Evolutionary conservation across 2,888 invertebrate genomes (phyloP), one percentile per base, ranked within the genome.

Genomic region (Craniophora ligustri): DNA sequence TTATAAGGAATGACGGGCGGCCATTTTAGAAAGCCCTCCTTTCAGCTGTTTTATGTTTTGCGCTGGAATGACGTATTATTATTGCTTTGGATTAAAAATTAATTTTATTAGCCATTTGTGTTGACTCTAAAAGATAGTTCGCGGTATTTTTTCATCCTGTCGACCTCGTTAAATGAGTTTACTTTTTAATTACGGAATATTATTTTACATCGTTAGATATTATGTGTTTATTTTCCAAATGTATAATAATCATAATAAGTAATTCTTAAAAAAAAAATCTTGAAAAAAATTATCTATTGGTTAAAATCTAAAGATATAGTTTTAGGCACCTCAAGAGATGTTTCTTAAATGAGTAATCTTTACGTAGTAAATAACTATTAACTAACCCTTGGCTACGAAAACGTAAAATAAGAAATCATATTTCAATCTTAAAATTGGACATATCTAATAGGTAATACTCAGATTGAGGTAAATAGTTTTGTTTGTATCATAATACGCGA

Each of bases 21-120:
- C 60, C 67, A 60, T 67, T 49, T 72, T 72, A 56, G 71, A 72
- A 72, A 72, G 72, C 51, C 34, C 57, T 32, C 44, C 32, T 54
- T 61, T 54, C 55, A 44, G 34, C 14, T 40, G 42, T 57, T 54
- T 54, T 56, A 64, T 50, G 67, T 67, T 54, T 62, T 49, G 38
- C 18, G 28, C n/a, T 35, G 26, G 49, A 49, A 50, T 45, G 28
- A 50, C 15, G 11, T 26, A 26, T 26, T 26, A n/a, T n/a, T 53
- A 51, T 42, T 18, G 31, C 16, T 11, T n/a, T 10, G 26, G 42
- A 34, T 15, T 48, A 21, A 49, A 39, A 42, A 42, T 2, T 6
- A 7, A 3, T 8, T 31, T 32, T 15, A 8, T 8, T 32, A 7
- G 13, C 13, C 7, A 14, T 15, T 13, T 31, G 31, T 14, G 5